Evolutionary conservation across 1,140 invertebrate species (phyloP).

Genomic region (Cydia strobilella): DNA sequence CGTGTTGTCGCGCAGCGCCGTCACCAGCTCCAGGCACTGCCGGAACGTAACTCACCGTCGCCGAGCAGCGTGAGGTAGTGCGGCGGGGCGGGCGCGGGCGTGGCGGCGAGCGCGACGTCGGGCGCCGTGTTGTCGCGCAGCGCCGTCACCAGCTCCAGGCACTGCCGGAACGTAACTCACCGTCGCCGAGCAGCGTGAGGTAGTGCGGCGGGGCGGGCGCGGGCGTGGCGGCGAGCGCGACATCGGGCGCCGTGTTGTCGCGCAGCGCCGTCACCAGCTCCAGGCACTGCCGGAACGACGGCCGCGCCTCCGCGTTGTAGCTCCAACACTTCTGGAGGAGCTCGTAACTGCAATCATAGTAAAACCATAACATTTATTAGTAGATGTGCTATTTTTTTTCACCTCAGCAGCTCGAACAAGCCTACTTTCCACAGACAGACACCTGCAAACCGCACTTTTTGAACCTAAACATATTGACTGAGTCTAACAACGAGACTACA

Average conservation of each 20-base stretch:
- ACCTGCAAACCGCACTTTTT: too few relatives aligned
- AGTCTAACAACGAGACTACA: too few relatives aligned
- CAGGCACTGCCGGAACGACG: slow-evolving; percentile 89
- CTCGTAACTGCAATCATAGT: slow-evolving; percentile 82
- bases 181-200: slow-evolving; percentile 76
- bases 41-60: slow-evolving; percentile 84
- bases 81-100: slow-evolving; percentile 51
- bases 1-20: slow-evolving; percentile 70
- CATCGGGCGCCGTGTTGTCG: slow-evolving; percentile 57
- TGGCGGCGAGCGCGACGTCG: slow-evolving; percentile 55
- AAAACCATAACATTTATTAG: neutral
- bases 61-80: slow-evolving; percentile 76
- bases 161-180: slow-evolving; percentile 85
- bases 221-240: slow-evolving; percentile 54
- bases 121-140: slow-evolving; percentile 65
- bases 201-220: slow-evolving; percentile 64
- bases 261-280: slow-evolving; percentile 82
- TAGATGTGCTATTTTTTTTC: too few relatives aligned
- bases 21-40: slow-evolving; percentile 85
- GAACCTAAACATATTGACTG: too few relatives aligned
- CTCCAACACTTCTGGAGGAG: slow-evolving; percentile 91
- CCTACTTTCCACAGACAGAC: too few relatives aligned
- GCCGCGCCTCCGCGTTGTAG: slow-evolving; percentile 86
- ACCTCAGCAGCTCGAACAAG: too few relatives aligned
- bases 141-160: slow-evolving; percentile 83